Conservation (phyloP, 2,113 vertebrate species). For the Empidonax alnorum region DNA sequence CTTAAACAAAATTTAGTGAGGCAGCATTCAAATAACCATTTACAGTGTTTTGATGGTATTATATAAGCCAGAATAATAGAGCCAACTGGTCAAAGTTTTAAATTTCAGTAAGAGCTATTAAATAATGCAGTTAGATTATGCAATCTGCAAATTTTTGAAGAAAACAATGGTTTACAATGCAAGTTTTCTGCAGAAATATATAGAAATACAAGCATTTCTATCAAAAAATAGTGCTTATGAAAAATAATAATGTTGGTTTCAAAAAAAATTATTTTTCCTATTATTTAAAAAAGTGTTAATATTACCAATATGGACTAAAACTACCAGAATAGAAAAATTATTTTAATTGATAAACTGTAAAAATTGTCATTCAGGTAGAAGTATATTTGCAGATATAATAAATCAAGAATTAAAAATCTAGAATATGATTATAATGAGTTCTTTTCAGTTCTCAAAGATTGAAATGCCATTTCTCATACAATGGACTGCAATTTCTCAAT, state of each 20-base stretch:
- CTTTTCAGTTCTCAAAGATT: background rate
- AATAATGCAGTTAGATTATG: background rate
- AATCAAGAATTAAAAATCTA: background rate
- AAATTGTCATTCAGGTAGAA: background rate
- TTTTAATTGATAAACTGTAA: background rate
- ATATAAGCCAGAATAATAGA: background rate
- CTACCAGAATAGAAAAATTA: background rate
- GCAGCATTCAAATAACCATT: background rate
- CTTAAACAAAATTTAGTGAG: background rate
- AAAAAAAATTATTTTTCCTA: background rate
- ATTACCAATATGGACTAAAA: background rate
- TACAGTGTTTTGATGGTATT: background rate
- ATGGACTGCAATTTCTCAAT: background rate
- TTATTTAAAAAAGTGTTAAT: background rate
- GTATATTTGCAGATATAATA: background rate
- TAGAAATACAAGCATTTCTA: background rate
- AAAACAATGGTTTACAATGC: background rate
- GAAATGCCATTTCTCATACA: constrained; percentile 31
- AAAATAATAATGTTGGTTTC: background rate
- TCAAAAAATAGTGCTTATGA: background rate
- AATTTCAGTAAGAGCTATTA: background rate
- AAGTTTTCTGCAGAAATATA: background rate
- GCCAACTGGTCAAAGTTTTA: background rate
- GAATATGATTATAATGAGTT: background rate
- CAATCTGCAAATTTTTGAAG: background rate